Evolutionary conservation across 2,888 invertebrate species (phyloP).

Genomic region (Dicycla oo): DNA sequence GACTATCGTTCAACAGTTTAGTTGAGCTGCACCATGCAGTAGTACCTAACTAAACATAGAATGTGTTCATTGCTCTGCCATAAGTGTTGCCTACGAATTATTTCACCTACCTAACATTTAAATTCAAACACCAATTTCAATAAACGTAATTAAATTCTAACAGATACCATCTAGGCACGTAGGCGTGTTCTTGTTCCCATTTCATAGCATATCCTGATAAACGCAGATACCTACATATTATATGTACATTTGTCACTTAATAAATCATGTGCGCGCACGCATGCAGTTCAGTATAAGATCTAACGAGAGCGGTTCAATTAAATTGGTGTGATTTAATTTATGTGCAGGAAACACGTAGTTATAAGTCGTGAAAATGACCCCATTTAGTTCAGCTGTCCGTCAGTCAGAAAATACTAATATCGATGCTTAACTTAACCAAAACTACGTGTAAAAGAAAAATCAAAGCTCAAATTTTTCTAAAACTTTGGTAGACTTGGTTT

Average conservation of each 20-base stretch:
- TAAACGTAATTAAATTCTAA: constrained; percentile 30
- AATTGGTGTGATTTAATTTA: constrained; percentile 34
- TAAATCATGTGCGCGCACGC: constrained; percentile 42
- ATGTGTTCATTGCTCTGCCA: not conserved
- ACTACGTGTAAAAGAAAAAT: not conserved
- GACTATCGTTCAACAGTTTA: not conserved
- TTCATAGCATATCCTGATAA: constrained; percentile 55
- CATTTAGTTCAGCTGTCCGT: not conserved
- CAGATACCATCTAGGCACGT: constrained; percentile 27
- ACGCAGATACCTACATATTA: constrained; percentile 7
- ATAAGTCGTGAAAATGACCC: constrained; percentile 25
- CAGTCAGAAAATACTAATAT: not conserved
- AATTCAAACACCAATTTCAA: constrained; percentile 22
- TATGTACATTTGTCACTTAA: constrained; percentile 7
- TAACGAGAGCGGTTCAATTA: constrained; percentile 23
- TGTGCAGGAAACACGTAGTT: constrained; percentile 48
- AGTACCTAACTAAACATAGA: not conserved
- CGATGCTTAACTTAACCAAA: not conserved
- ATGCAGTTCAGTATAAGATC: constrained; percentile 14
- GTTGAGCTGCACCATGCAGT: not conserved
- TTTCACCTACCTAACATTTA: constrained; percentile 4
- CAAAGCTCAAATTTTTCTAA: not conserved
- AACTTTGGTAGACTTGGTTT: not conserved
- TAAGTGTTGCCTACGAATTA: constrained; percentile 6
- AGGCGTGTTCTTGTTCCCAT: constrained; percentile 50